These are phyloP conservation scores for Bimastos eiseni DNA, from an alignment of 2,888 invertebrate genomes.

Conservation along the genomic window DNA sequence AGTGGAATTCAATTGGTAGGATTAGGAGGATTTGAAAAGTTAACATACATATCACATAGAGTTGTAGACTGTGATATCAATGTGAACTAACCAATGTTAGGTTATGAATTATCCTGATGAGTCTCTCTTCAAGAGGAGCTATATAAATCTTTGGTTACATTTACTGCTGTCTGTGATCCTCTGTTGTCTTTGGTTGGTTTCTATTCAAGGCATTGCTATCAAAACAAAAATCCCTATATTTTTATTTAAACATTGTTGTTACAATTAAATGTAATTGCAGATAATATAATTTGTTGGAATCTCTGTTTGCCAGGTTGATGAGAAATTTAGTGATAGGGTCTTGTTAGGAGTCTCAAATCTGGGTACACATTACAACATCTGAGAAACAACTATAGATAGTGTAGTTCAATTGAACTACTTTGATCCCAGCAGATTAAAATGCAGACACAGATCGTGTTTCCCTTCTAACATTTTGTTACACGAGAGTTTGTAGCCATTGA, in stretches of 20 bases:
- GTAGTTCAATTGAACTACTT: conserved; percentile 1
- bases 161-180: too few species aligned
- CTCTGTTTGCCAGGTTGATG: too few species aligned
- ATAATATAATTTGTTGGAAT: neutral
- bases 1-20: neutral
- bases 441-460: neutral
- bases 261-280: neutral
- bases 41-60: neutral
- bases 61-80: too few species aligned
- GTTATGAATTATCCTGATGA: too few species aligned
- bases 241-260: neutral
- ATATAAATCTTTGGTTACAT: too few species aligned
- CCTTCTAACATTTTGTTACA: neutral
- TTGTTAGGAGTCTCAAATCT: neutral
- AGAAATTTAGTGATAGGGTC: too few species aligned
- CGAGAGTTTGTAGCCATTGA: neutral
- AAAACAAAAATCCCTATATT: too few species aligned
- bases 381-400: neutral
- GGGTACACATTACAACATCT: neutral
- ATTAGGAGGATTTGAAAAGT: neutral
- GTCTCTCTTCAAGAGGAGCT: too few species aligned
- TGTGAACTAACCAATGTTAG: too few species aligned
- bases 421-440: neutral
- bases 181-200: too few species aligned
- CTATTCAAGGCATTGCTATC: too few species aligned